Evolutionary conservation across 2,113 vertebrate species (phyloP).

Genomic region (Pteruthius melanotis): DNA sequence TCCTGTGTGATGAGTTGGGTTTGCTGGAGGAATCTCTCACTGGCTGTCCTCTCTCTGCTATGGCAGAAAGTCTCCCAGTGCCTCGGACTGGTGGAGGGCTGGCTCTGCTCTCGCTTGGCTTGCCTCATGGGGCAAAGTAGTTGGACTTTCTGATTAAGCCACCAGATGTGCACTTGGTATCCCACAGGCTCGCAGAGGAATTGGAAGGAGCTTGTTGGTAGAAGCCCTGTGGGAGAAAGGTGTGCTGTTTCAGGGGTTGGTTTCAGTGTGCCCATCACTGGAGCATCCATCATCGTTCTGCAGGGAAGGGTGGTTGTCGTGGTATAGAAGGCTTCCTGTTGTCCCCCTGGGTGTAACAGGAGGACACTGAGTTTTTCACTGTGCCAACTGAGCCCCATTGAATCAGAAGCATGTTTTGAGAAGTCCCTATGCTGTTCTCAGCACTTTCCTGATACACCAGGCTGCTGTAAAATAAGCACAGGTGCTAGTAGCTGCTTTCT

Average conservation of each 20-base stretch:
- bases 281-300: not conserved
- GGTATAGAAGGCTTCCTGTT: not conserved
- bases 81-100: conserved; percentile 18
- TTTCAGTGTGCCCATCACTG: not conserved
- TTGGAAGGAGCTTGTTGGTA: not conserved
- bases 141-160: conserved; percentile 1
- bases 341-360: not conserved
- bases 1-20: conserved; percentile 19
- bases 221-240: not conserved
- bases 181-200: not conserved
- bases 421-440: conserved; percentile 35
- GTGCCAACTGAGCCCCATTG: conserved; percentile 58
- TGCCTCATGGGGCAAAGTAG: conserved; percentile 9
- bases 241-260: not conserved
- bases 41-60: conserved; percentile 21
- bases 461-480: conserved; percentile 49
- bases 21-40: conserved; percentile 30
- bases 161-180: conserved; percentile 19
- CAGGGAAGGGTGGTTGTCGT: not conserved
- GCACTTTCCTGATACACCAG: conserved; percentile 31
- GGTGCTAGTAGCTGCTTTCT: conserved; percentile 59
- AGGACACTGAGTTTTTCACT: conserved; percentile 32
- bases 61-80: conserved; percentile 34
- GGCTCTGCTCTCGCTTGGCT: conserved; percentile 10
- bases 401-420: conserved; percentile 13